Conservation (phyloP, 1,140 invertebrate genomes). For the Sitophilus oryzae region DNA sequence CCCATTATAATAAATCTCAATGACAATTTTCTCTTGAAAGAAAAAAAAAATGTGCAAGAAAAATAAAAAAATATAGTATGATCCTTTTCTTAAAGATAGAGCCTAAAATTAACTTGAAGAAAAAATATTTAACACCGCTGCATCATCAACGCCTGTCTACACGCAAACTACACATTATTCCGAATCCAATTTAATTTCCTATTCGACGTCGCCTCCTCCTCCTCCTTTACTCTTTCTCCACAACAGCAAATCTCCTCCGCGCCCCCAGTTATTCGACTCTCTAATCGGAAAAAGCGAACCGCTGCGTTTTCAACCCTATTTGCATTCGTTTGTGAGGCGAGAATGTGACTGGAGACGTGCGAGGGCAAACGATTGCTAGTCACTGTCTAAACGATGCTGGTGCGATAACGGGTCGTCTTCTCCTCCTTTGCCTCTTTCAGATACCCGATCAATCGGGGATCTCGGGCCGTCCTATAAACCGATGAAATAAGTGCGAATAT, state of each 20-base stretch:
- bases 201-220: not conserved
- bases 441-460: not conserved
- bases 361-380: not conserved
- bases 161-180: not conserved
- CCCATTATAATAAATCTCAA: no score
- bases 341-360: not conserved
- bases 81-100: no score
- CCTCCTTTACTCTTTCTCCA: not conserved
- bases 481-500: not conserved
- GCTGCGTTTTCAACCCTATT: not conserved
- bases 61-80: no score
- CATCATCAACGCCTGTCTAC: no score
- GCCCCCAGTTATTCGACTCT: not conserved
- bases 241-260: not conserved
- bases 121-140: no score
- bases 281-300: not conserved
- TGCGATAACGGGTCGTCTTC: not conserved
- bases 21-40: no score
- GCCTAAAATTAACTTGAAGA: no score
- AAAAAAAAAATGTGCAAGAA: no score
- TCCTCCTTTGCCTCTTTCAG: no score
- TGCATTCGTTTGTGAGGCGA: not conserved
- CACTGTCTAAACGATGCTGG: not conserved
- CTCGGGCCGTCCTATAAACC: not conserved
- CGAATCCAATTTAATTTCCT: not conserved